phyloP scores from a whole-genome alignment of 1,140 invertebrate species.

The Maniola jurtina region DNA sequence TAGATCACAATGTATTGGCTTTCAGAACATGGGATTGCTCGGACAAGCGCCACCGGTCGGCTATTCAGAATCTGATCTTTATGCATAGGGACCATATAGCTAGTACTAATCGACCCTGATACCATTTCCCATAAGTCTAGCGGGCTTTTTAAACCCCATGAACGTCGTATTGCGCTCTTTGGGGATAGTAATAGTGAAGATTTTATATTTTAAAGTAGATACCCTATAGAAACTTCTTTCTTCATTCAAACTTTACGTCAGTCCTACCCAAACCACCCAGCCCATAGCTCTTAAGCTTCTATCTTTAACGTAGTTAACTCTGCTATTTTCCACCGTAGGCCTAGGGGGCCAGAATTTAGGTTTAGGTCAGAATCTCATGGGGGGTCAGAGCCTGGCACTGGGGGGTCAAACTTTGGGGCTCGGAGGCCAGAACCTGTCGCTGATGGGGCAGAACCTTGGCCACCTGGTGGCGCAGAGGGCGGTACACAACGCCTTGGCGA shows the following conservation, averaged over 20 bases:
- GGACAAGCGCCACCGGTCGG: background rate
- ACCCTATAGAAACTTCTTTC: too few species aligned
- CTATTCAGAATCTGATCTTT: background rate
- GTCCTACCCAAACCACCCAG: background rate
- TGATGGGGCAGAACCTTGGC: constrained; percentile 59
- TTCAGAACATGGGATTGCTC: background rate
- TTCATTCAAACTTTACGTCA: too few species aligned
- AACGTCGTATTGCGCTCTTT: too few species aligned
- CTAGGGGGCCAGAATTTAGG: constrained; percentile 59
- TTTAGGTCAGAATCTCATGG: constrained; percentile 60
- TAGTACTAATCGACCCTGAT: background rate
- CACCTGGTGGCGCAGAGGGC: constrained; percentile 59
- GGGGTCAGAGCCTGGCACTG: constrained; percentile 45
- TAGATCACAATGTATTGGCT: background rate
- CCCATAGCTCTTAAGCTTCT: constrained; percentile 2
- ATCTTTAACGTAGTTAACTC: background rate
- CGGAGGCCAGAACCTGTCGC: constrained; percentile 46
- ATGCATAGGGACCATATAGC: background rate
- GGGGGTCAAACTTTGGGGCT: constrained; percentile 40
- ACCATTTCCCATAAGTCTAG: background rate
- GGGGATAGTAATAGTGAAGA: too few species aligned
- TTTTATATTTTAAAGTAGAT: too few species aligned
- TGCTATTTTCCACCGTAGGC: constrained; percentile 37
- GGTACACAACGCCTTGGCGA: constrained; percentile 52
- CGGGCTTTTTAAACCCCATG: background rate